phyloP scores from a whole-genome alignment of 2,797 vertebrate species.

The Rousettus madagascariensis region DNA sequence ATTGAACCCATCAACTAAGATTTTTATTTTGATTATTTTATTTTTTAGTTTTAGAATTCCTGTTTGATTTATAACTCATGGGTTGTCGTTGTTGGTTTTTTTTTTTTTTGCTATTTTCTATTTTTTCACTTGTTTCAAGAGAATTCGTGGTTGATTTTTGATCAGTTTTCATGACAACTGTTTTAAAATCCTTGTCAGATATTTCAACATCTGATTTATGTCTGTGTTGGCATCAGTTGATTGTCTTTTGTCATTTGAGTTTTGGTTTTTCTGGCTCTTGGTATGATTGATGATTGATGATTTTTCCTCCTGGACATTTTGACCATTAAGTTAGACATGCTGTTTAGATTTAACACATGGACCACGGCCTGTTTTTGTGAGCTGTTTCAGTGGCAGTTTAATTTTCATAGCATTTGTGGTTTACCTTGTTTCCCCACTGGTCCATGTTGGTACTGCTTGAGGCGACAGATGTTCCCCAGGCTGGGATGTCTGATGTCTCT shows the following conservation, averaged over 20 bases:
- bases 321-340: neutral
- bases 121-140: neutral
- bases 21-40: constrained; percentile 26
- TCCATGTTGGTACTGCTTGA: neutral
- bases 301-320: neutral
- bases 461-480: neutral
- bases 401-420: constrained; percentile 27
- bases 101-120: neutral
- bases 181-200: constrained; percentile 26
- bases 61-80: constrained; percentile 18
- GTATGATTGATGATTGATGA: neutral
- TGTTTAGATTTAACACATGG: neutral
- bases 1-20: neutral
- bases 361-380: constrained; percentile 17
- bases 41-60: constrained; percentile 27
- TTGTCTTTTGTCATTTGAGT: constrained; percentile 24
- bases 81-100: too few relatives aligned
- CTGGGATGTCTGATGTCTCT: neutral
- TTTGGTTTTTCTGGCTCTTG: constrained; percentile 27
- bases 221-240: neutral
- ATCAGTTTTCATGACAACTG: neutral
- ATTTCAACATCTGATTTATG: neutral
- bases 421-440: neutral
- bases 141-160: neutral
- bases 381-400: neutral